Percentiles rank a stretch among this genome's conserved stretches.
Evolutionary conservation across 1,140 invertebrate species (phyloP).

Genomic region (Bicyclus anynana): DNA sequence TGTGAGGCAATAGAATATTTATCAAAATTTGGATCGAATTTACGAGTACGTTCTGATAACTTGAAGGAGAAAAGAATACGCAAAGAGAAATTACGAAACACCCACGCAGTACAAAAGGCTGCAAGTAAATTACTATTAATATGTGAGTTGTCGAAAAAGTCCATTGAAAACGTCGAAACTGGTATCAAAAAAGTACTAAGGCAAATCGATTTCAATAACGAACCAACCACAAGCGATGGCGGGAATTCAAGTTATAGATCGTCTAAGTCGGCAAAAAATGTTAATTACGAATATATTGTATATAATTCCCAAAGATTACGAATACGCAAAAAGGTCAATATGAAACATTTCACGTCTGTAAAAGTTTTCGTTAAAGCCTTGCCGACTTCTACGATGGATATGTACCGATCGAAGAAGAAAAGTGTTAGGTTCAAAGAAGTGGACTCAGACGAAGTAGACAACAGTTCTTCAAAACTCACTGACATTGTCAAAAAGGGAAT

Average conservation of each 20-base stretch:
- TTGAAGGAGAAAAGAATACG: conserved; percentile 57
- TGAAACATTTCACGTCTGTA: too few species aligned
- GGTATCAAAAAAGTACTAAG: conserved; percentile 50
- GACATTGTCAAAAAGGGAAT: neutral
- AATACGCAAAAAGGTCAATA: conserved; percentile 48
- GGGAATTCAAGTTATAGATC: conserved; percentile 21
- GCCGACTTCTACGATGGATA: too few species aligned
- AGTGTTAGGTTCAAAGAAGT: too few species aligned
- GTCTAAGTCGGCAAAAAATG: conserved; percentile 2
- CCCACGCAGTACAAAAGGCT: conserved; percentile 58
- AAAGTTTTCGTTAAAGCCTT: too few species aligned
- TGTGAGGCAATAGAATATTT: conserved; percentile 66
- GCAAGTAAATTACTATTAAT: conserved; percentile 60
- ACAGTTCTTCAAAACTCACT: neutral
- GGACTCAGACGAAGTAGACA: neutral
- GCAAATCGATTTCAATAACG: conserved; percentile 33
- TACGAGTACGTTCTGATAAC: conserved; percentile 52
- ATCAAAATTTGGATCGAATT: conserved; percentile 61
- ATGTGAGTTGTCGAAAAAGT: conserved; percentile 68
- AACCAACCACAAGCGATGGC: conserved; percentile 21
- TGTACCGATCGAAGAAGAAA: too few species aligned
- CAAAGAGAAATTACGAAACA: conserved; percentile 54
- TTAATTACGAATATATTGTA: conserved; percentile 44
- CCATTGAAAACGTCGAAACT: conserved; percentile 61
- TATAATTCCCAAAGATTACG: conserved; percentile 43